These are phyloP conservation scores for Orchestes rusci DNA, from an alignment of 2,888 invertebrate species.

Conservation along the genomic window DNA sequence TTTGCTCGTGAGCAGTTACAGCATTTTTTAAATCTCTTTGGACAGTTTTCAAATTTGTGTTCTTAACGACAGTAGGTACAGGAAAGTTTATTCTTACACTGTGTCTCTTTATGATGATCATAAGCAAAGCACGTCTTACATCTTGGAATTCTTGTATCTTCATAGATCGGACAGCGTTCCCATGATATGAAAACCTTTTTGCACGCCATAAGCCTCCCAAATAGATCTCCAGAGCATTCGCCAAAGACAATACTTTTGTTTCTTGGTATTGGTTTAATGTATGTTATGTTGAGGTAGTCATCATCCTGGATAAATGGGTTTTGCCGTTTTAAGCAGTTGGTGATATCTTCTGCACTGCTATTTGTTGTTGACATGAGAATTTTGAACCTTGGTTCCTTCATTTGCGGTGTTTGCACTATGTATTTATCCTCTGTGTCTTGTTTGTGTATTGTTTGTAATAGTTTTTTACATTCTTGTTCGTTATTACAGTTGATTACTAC, in stretches of 20 bases:
- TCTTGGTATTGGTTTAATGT: background rate
- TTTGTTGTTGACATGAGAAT: conserved; percentile 2
- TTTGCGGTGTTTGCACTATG: too few relatives aligned
- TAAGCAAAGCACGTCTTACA: conserved; percentile 1
- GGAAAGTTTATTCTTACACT: conserved; percentile 2
- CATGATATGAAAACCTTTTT: background rate
- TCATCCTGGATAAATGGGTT: conserved; percentile 5
- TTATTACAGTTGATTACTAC: background rate
- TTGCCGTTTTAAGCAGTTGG: conserved; percentile 3
- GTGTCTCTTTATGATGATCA: conserved; percentile 1
- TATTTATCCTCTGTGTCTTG: conserved; percentile 5
- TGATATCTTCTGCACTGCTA: conserved; percentile 1
- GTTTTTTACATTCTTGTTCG: conserved; percentile 2
- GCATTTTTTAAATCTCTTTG: too few relatives aligned
- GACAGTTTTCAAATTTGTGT: background rate
- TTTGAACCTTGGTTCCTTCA: background rate
- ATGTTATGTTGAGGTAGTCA: conserved; percentile 1
- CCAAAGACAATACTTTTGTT: conserved; percentile 3
- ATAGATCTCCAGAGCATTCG: too few relatives aligned
- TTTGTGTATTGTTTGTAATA: conserved; percentile 3
- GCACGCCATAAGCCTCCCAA: conserved; percentile 1
- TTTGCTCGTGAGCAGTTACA: background rate
- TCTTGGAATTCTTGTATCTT: conserved; percentile 3
- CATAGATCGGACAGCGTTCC: too few relatives aligned
- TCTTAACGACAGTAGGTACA: conserved; percentile 1